Base-by-base conservation (phyloP, 2,797 vertebrate species). In the Coracias cyanogaster region DNA sequence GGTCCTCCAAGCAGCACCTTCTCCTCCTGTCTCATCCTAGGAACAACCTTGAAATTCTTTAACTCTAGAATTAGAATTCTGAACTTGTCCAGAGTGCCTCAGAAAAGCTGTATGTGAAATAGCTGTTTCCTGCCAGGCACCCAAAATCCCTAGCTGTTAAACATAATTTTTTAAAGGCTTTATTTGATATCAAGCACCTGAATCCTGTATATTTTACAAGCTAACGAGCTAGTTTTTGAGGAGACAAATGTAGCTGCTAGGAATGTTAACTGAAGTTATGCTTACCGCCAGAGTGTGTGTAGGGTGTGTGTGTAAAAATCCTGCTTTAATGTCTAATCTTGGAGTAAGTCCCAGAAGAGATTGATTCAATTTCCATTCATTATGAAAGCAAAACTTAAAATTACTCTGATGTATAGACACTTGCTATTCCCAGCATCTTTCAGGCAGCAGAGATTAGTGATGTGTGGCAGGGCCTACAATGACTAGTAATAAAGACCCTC, bases 351-450 rank as follows among this genome's bases (percentile, higher is more conserved):
- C 86, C 94, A 93, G 91, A 92, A 91, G 95, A 90, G 65, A 94
- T 28, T 81, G 95, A 91, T 93, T 86, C 93, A 54, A 94, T 97
- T 97, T 94, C 86, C 91, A 93, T 91, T 96, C 86, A 95, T 96
- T 95, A 90, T 7, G 48, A 80, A 33, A 95, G 61, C 90, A 91
- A 83, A 89, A 79, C 73, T 92, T 49, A 35, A 58, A 95, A 94
- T 70, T 26, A 45, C 82, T 70, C 52, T 41, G 6, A 18, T 78
- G 51, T 60, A 83, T 3, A 96, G 76, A 66, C 57, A 39, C 66
- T 95, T 76, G 33, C 25, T 90, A 35, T 81, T 96, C 93, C 69
- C 64, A 71, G 72, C 67, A 46, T n/a, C 73, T 62, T 35, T 24
- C 31, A 71, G 71, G 82, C 37, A 41, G 45, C 78, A 52, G 46